phyloP scores from a whole-genome alignment of 2,888 invertebrate species.

The Rotaria macrura region DNA sequence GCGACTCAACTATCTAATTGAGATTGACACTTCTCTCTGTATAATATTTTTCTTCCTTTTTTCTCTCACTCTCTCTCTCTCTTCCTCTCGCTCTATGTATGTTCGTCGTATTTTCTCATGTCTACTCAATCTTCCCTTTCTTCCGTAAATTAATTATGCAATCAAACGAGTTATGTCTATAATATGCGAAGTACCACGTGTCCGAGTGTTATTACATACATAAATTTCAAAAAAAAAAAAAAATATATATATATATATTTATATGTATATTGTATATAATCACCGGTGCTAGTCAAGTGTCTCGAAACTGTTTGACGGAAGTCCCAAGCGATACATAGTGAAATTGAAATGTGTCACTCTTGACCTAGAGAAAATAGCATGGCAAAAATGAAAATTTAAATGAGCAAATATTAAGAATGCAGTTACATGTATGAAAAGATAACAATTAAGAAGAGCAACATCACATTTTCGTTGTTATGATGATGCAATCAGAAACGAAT shows the following conservation, averaged over 20 bases:
- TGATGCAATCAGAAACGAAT: background rate
- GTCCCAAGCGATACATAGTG: background rate
- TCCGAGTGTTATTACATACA: background rate
- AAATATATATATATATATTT: too few species aligned
- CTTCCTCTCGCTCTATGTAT: background rate
- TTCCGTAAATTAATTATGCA: conserved; percentile 11
- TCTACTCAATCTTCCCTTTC: background rate
- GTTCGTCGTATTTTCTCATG: conserved; percentile 9
- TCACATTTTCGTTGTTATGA: conserved; percentile 1
- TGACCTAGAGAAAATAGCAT: background rate
- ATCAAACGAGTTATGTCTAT: background rate
- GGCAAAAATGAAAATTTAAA: background rate
- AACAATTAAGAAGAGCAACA: conserved; percentile 4
- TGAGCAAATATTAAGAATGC: background rate
- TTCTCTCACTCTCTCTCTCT: background rate
- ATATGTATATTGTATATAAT: background rate
- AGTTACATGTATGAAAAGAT: background rate
- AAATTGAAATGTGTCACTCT: conserved; percentile 8
- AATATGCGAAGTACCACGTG: conserved; percentile 7
- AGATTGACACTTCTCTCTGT: background rate
- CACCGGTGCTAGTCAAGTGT: conserved; percentile 1
- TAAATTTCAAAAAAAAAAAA: background rate
- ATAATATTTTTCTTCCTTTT: background rate
- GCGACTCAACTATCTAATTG: background rate
- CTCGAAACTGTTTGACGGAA: background rate